These are phyloP conservation scores for Sigmodon hispidus DNA, from an alignment of 2,113 vertebrate genomes.

Conservation along the genomic window DNA sequence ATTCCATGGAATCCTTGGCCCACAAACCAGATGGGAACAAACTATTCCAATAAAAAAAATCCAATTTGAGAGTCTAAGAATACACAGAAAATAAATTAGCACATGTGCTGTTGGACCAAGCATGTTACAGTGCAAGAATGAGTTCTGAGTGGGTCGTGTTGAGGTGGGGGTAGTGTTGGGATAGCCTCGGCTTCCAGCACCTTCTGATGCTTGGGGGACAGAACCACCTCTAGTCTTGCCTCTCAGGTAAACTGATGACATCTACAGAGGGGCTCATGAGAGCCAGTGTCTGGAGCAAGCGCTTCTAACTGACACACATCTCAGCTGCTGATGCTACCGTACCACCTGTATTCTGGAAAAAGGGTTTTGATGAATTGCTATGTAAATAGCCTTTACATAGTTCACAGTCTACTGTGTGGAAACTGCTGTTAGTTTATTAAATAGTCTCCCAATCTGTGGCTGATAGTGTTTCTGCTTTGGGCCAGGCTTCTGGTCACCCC, in stretches of 20 bases:
- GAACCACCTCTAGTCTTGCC: background rate
- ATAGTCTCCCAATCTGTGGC: background rate
- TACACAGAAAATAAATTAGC: background rate
- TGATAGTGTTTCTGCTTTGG: background rate
- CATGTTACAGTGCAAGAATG: background rate
- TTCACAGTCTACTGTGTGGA: background rate
- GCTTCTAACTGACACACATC: background rate
- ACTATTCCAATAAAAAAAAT: slow-evolving; percentile 60
- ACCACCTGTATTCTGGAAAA: background rate
- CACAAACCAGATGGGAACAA: slow-evolving; percentile 59
- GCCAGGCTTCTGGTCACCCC: background rate
- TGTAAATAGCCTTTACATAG: background rate
- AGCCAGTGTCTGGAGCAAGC: background rate
- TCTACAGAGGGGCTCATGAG: no score
- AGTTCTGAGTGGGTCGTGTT: background rate
- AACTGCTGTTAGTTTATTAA: background rate
- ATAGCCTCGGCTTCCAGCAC: background rate
- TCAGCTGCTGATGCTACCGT: background rate
- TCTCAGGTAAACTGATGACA: background rate
- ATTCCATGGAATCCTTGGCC: slow-evolving; percentile 6
- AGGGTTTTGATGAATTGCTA: background rate
- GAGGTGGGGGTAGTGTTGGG: background rate
- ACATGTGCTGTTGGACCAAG: background rate
- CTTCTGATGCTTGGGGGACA: background rate
- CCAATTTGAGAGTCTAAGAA: slow-evolving; percentile 36